phyloP scores from a whole-genome alignment of 2,888 invertebrate species.

The Plebejus melissa region DNA sequence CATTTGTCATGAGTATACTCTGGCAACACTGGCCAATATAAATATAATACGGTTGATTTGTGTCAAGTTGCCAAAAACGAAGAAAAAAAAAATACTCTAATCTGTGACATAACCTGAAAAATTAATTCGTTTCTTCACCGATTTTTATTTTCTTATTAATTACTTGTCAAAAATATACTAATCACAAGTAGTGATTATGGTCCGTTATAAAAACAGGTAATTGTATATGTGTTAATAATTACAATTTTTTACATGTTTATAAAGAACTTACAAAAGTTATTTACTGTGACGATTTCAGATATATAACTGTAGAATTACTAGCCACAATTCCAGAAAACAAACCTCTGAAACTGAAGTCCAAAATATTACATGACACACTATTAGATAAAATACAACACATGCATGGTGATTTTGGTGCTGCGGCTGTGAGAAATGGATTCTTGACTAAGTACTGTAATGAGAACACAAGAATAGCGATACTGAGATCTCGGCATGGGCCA shows the following conservation, averaged over 20 bases:
- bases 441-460: slow-evolving; percentile 89
- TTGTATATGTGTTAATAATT: not conserved
- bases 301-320: slow-evolving; percentile 83
- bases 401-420: slow-evolving; percentile 88
- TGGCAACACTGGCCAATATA: too few relatives aligned
- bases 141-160: not conserved
- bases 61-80: too few relatives aligned
- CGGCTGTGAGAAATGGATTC: slow-evolving; percentile 84
- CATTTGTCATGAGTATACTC: too few relatives aligned
- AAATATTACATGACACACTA: slow-evolving; percentile 77
- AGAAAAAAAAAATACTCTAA: too few relatives aligned
- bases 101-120: not conserved
- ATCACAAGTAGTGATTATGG: slow-evolving; percentile 61
- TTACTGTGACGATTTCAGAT: slow-evolving; percentile 64
- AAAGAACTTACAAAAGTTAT: not conserved
- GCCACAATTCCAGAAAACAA: slow-evolving; percentile 69
- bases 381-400: slow-evolving; percentile 82
- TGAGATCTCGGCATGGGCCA: slow-evolving; percentile 86
- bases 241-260: not conserved
- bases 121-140: not conserved
- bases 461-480: slow-evolving; percentile 85
- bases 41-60: too few relatives aligned
- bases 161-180: not conserved
- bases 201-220: slow-evolving; percentile 83
- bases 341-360: slow-evolving; percentile 71